These are phyloP conservation scores for Caenorhabditis afra DNA, from an alignment of 2,888 invertebrate species.

Conservation along the genomic window DNA sequence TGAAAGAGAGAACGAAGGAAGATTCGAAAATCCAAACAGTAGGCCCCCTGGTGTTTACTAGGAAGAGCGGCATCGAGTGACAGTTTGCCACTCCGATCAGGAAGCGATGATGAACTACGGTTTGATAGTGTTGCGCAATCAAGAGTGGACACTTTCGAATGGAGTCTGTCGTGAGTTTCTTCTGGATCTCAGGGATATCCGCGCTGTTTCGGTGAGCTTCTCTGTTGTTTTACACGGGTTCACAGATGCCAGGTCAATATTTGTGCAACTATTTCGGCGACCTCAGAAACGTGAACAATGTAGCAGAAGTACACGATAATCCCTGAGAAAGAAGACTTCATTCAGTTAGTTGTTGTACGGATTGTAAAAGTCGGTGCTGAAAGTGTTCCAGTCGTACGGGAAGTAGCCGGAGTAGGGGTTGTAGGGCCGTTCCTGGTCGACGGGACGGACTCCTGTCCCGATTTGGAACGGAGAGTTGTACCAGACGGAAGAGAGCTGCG, in stretches of 20 bases:
- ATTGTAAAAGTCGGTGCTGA: slow-evolving; percentile 43
- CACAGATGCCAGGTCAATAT: slow-evolving; percentile 47
- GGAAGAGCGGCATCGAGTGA: slow-evolving; percentile 15
- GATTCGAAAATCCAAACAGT: slow-evolving; percentile 55
- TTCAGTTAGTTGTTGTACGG: slow-evolving; percentile 44
- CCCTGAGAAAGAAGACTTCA: slow-evolving; percentile 20
- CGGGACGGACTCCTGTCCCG: slow-evolving; percentile 34
- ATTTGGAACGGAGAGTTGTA: slow-evolving; percentile 22
- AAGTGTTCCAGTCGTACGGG: slow-evolving; percentile 25
- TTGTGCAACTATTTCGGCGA: slow-evolving; percentile 43
- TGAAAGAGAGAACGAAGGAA: slow-evolving; percentile 31
- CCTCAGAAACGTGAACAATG: slow-evolving; percentile 24
- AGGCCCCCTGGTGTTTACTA: slow-evolving; percentile 46
- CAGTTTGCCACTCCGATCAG: slow-evolving; percentile 47
- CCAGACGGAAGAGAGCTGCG: slow-evolving; percentile 3
- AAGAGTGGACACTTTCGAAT: slow-evolving; percentile 10
- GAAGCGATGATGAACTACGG: slow-evolving; percentile 35
- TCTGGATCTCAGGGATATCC: background rate
- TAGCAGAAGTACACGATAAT: slow-evolving; percentile 16
- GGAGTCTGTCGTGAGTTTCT: background rate
- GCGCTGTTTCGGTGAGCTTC: slow-evolving; percentile 26
- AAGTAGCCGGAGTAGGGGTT: slow-evolving; percentile 33
- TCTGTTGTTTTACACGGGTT: slow-evolving; percentile 25
- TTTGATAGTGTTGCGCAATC: slow-evolving; percentile 13
- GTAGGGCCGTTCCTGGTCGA: background rate